phyloP scores from a whole-genome alignment of 1,140 invertebrate species.

The Drosophila dunni region DNA sequence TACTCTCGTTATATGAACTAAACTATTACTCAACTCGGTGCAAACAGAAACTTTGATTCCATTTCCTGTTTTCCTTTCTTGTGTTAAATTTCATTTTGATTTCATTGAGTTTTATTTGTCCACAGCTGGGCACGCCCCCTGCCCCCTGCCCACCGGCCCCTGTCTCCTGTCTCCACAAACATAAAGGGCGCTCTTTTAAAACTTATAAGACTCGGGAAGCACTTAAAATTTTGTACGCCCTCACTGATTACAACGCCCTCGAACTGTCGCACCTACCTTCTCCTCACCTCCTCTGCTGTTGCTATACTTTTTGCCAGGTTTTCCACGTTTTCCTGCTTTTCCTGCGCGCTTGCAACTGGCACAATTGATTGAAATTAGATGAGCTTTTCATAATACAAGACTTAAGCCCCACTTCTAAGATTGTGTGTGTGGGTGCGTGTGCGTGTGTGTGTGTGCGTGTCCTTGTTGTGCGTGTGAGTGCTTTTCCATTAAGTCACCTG shows the following conservation, averaged over 20 bases:
- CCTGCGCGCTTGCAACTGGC: constrained; percentile 44
- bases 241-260: neutral
- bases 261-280: no score
- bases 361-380: constrained; percentile 80
- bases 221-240: constrained; percentile 19
- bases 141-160: neutral
- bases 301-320: no score
- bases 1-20: no score
- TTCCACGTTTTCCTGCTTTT: neutral
- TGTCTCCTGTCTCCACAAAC: no score
- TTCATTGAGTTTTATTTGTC: constrained; percentile 39
- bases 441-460: constrained; percentile 33
- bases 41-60: neutral
- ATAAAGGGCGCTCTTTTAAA: neutral
- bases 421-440: constrained; percentile 24
- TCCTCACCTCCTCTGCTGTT: neutral
- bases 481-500: constrained; percentile 65
- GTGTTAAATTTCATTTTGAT: constrained; percentile 50
- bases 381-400: constrained; percentile 76
- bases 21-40: no score
- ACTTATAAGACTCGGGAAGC: constrained; percentile 10
- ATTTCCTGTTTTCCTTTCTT: constrained; percentile 1
- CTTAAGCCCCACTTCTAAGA: constrained; percentile 44
- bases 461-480: constrained; percentile 42
- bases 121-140: neutral